Percentiles rank a stretch among this genome's conserved stretches.
These are phyloP conservation scores for Andrena flavipes DNA, from an alignment of 2,888 invertebrate genomes.

Conservation along the genomic window DNA sequence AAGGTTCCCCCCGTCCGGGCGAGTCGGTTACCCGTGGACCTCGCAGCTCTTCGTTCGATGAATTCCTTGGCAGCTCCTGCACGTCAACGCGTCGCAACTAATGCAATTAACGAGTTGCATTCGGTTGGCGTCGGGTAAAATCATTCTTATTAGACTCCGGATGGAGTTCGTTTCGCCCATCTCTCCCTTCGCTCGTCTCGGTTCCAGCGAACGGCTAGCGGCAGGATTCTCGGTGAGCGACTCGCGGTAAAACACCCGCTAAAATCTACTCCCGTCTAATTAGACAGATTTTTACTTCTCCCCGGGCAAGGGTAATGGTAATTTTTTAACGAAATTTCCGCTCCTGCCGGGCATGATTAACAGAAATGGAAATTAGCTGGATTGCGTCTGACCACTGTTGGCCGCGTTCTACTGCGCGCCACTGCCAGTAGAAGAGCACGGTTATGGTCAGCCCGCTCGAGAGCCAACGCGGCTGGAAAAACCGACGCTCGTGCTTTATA, in stretches of 20 bases:
- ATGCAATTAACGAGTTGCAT: neutral
- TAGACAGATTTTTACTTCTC: slow-evolving; percentile 44
- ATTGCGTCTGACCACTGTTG: slow-evolving; percentile 30
- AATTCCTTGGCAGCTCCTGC: neutral
- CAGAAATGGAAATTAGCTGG: slow-evolving; percentile 42
- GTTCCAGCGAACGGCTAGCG: neutral
- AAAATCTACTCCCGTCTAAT: slow-evolving; percentile 23
- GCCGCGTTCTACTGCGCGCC: slow-evolving; percentile 23
- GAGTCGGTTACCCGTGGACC: neutral
- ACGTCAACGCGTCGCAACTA: neutral
- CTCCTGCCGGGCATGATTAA: slow-evolving; percentile 32
- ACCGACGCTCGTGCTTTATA: neutral
- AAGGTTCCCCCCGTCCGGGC: too few relatives aligned
- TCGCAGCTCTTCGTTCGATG: neutral
- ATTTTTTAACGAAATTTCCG: slow-evolving; percentile 38
- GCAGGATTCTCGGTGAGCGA: too few relatives aligned
- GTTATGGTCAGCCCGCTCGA: slow-evolving; percentile 30
- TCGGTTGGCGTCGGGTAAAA: neutral
- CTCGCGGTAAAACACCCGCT: slow-evolving; percentile 7
- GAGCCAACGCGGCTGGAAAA: neutral
- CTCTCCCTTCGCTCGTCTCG: neutral
- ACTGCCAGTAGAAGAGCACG: slow-evolving; percentile 19
- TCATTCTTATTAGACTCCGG: too few relatives aligned
- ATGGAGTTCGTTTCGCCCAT: neutral
- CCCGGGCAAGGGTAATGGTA: slow-evolving; percentile 1